Evolutionary conservation across 2,113 vertebrate genomes (phyloP), one percentile per base, ranked within the genome.

Genomic region (Struthio camelus): DNA sequence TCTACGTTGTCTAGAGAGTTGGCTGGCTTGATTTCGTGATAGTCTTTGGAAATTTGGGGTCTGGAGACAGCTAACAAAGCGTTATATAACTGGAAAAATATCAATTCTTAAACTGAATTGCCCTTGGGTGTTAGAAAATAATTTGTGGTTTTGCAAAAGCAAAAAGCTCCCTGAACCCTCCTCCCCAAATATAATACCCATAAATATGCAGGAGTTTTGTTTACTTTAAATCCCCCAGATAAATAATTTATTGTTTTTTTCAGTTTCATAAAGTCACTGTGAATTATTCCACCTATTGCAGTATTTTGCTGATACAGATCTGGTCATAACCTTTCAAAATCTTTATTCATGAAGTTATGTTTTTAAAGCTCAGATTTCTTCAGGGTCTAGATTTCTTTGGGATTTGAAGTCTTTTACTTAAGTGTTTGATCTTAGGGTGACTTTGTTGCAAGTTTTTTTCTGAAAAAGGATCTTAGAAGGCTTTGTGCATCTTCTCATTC

Each of bases 121-220:
- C n/a, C n/a, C n/a, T n/a, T n/a, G n/a, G n/a, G n/a, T n/a, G n/a
- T n/a, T n/a, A n/a, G n/a, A n/a, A n/a, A n/a, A n/a, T n/a, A n/a
- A n/a, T n/a, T n/a, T n/a, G n/a, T n/a, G n/a, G n/a, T n/a, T n/a
- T n/a, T n/a, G n/a, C 34, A 67, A 76, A 48, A 75, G 27, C 17
- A 36, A 59, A 36, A 40, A 53, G 7, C 25, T 76, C 12, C 18
- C 8, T 79, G 25, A n/a, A 25, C 13, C 6, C 2, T 14, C 18
- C 20, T 4, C 28, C 11, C 10, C n/a, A 36, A 0, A 23, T 67
- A 44, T 1, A 3, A 12, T 28, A 46, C 32, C 10, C 6, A 11
- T 19, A 46, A 75, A 51, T 32, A 3, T 34, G 13, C 61, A 16
- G 9, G 7, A 11, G 5, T 11, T 44, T 61, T 50, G 9, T 67